A percentile compares a stretch with the other conserved stretches of the same genome.
These are phyloP conservation scores for Percopsis omiscomaycus DNA, from an alignment of 2,797 vertebrate genomes.

Conservation along the genomic window DNA sequence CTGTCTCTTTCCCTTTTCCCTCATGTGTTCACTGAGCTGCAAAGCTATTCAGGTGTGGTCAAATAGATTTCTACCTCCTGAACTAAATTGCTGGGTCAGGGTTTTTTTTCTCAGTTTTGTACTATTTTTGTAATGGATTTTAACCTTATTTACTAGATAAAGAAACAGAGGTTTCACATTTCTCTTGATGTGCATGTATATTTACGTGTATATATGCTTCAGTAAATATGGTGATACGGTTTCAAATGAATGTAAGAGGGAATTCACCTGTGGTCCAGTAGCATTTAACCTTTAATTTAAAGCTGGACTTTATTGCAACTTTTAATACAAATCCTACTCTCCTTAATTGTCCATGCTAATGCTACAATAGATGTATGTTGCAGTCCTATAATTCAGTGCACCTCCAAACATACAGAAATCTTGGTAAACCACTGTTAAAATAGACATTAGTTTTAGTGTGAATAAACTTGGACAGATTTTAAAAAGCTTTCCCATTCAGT, in stretches of 20 bases:
- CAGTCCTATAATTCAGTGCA: background rate
- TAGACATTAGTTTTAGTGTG: conserved; percentile 38
- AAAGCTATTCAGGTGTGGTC: conserved; percentile 80
- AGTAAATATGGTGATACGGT: conserved; percentile 68
- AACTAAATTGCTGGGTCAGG: conserved; percentile 76
- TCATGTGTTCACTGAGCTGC: conserved; percentile 81
- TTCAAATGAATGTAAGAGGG: conserved; percentile 65
- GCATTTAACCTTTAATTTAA: background rate
- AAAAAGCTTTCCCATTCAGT: conserved; percentile 41
- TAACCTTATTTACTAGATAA: conserved; percentile 80
- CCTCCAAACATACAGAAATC: conserved; percentile 10
- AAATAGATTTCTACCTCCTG: conserved; percentile 75
- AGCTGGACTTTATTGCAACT: background rate
- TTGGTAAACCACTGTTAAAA: conserved; percentile 40
- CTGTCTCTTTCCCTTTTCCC: conserved; percentile 69
- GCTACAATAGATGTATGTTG: background rate
- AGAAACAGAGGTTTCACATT: conserved; percentile 66
- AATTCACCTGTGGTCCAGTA: conserved; percentile 56
- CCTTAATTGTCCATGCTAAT: background rate
- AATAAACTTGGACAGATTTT: conserved; percentile 36
- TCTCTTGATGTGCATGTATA: conserved; percentile 60
- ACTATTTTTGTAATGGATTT: conserved; percentile 73
- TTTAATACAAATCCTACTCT: background rate
- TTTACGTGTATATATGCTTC: conserved; percentile 43
- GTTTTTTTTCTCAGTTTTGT: conserved; percentile 65